phyloP scores from a whole-genome alignment of 2,888 invertebrate genomes.

The Phengaris arion region DNA sequence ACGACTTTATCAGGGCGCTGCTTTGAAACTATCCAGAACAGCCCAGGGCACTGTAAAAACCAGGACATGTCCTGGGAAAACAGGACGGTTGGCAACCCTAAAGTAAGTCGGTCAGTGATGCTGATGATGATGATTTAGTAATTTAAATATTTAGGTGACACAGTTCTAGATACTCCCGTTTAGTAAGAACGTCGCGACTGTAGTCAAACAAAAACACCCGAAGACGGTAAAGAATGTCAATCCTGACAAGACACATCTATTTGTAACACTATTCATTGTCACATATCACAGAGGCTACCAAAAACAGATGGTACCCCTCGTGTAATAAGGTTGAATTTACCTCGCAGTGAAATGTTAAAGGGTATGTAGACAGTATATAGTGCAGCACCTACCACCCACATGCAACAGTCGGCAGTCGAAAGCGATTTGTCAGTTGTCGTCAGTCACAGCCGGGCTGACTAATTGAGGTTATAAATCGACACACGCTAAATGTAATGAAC shows the following conservation, averaged over 20 bases:
- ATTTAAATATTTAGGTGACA: neutral
- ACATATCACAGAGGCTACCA: neutral
- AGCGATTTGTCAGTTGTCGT: conserved; percentile 71
- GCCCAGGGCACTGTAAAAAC: too few relatives aligned
- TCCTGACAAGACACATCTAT: conserved; percentile 19
- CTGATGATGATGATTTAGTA: too few relatives aligned
- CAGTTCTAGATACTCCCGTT: neutral
- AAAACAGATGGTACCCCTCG: neutral
- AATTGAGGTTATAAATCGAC: conserved; percentile 75
- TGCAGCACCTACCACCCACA: conserved; percentile 58
- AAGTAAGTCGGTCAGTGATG: too few relatives aligned
- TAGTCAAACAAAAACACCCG: neutral
- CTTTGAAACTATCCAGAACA: too few relatives aligned
- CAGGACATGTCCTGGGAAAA: too few relatives aligned
- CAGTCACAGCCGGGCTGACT: conserved; percentile 61
- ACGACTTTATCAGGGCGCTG: too few relatives aligned
- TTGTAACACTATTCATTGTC: conserved; percentile 18
- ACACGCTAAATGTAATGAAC: conserved; percentile 58
- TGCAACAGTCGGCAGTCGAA: conserved; percentile 58
- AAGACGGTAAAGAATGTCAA: conserved; percentile 1
- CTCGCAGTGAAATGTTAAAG: conserved; percentile 1
- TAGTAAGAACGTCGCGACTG: neutral
- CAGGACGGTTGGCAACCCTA: too few relatives aligned
- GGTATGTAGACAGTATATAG: conserved; percentile 27
- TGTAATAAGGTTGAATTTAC: neutral